Evolutionary conservation across 2,113 vertebrate species (phyloP).

Genomic region (Montifringilla adamsi): DNA sequence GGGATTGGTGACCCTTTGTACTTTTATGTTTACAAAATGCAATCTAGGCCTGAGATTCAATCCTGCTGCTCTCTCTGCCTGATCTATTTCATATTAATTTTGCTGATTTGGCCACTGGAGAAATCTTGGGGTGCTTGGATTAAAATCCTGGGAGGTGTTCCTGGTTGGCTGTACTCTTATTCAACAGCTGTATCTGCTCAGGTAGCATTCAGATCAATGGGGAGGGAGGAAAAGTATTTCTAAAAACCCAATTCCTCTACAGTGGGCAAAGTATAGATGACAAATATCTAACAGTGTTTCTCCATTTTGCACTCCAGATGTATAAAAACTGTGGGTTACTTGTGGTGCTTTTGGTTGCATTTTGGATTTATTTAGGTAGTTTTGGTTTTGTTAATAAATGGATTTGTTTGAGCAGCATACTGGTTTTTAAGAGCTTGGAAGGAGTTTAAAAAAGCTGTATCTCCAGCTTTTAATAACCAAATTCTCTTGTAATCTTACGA

Average conservation of each 20-base stretch:
- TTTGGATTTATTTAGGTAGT: background rate
- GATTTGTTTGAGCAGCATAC: background rate
- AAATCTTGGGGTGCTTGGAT: background rate
- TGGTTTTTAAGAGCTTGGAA: background rate
- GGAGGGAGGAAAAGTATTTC: background rate
- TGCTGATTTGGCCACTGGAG: background rate
- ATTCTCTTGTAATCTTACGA: background rate
- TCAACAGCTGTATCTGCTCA: background rate
- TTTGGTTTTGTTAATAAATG: background rate
- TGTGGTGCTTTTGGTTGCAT: background rate
- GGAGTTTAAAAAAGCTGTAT: background rate
- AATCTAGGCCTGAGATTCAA: background rate
- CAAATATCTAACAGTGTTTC: background rate
- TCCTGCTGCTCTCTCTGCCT: background rate
- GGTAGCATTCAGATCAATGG: fast-evolving
- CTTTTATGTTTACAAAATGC: background rate
- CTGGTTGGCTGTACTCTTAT: background rate
- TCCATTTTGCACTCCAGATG: background rate
- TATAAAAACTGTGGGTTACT: background rate
- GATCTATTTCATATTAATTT: background rate
- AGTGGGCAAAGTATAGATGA: background rate
- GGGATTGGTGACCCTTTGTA: background rate
- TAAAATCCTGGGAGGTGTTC: fast-evolving
- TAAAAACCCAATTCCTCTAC: background rate
- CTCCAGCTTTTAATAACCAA: background rate